Evolutionary conservation across 2,113 vertebrate genomes (phyloP).

Genomic region (Xiphophorus hellerii): DNA sequence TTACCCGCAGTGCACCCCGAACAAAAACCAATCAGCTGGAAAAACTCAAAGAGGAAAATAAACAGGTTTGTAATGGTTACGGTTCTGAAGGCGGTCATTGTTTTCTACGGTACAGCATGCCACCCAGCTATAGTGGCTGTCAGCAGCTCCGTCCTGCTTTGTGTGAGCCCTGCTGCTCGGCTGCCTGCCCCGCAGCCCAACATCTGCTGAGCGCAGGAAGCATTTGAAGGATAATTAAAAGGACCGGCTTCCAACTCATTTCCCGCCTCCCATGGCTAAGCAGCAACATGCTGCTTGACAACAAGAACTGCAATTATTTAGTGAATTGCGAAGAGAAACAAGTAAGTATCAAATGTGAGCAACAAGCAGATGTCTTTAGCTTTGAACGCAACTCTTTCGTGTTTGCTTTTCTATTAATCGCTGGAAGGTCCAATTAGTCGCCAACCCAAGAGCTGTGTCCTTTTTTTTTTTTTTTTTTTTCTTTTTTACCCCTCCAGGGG

Average conservation of each 20-base stretch:
- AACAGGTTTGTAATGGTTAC: not conserved
- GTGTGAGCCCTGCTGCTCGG: slow-evolving; percentile 66
- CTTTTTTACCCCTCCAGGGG: too few species aligned
- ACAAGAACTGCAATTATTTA: slow-evolving; percentile 74
- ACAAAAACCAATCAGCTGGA: not conserved
- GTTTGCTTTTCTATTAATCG: slow-evolving; percentile 6
- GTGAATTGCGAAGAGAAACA: slow-evolving; percentile 55
- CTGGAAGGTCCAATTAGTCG: slow-evolving; percentile 47
- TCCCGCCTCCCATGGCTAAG: slow-evolving; percentile 76
- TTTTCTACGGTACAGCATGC: slow-evolving; percentile 25
- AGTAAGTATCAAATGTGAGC: slow-evolving; percentile 54
- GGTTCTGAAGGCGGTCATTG: not conserved
- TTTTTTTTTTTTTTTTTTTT: too few species aligned
- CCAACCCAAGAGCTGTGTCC: slow-evolving; percentile 15
- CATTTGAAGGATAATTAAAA: slow-evolving; percentile 83
- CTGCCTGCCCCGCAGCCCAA: slow-evolving; percentile 76
- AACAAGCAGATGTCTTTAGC: slow-evolving; percentile 52
- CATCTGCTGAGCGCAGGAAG: slow-evolving; percentile 80
- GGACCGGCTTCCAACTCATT: slow-evolving; percentile 78
- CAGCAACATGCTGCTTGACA: slow-evolving; percentile 69
- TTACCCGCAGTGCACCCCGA: not conserved
- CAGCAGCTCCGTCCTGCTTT: slow-evolving; percentile 48
- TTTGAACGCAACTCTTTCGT: slow-evolving; percentile 11
- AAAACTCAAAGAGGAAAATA: not conserved
- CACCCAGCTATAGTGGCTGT: slow-evolving; percentile 46